Base-by-base conservation (phyloP, 2,113 vertebrate species). In the Phylloscopus trochilus region DNA sequence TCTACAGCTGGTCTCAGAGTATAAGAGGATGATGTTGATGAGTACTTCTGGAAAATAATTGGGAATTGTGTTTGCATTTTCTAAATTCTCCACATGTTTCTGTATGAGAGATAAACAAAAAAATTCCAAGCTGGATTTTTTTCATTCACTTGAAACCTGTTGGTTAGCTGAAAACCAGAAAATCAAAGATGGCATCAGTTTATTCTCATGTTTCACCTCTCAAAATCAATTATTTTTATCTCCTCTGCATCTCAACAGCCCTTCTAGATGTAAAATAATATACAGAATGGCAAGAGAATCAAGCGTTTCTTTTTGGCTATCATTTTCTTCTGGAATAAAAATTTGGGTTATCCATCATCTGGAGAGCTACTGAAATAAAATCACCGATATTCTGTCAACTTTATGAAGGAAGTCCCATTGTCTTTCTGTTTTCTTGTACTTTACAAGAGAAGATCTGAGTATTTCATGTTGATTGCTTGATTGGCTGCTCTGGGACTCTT, bases 381-480 rank as follows among this genome's bases (percentile, higher is more conserved):
- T 97, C 95, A 72, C 95, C 94, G 66, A 87, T 96, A 91, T 63
- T 97, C 96, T 97, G 91, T 97, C 96, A 96, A 95, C 92, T 37
- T 56, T 69, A 82, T 30, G 49, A 97, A 96, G 95, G 89, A 95
- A 97, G 88, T 93, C 89, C 75, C 94, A 94, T 95, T 97, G 97
- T 98, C 96, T 98, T 97, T 97, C 92, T 97, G 91, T 97, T 97
- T 98, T 97, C 97, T 96, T 97, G 69, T 96, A 96, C 87, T 98
- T 98, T 98, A 97, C 97, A 96, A 88, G 92, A 97, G 87, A 96
- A 96, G 93, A 97, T 97, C 96, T 96, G 96, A 98, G 98, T 98
- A 98, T 98, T 98, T 98, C 98, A 98, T 97, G 97, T 98, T 98
- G 98, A 98, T 98, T 97, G 97, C 95, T 98, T 98, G 98, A 98